phyloP scores from a whole-genome alignment of 2,888 invertebrate species.

The Lepeophtheirus nordmannii region DNA sequence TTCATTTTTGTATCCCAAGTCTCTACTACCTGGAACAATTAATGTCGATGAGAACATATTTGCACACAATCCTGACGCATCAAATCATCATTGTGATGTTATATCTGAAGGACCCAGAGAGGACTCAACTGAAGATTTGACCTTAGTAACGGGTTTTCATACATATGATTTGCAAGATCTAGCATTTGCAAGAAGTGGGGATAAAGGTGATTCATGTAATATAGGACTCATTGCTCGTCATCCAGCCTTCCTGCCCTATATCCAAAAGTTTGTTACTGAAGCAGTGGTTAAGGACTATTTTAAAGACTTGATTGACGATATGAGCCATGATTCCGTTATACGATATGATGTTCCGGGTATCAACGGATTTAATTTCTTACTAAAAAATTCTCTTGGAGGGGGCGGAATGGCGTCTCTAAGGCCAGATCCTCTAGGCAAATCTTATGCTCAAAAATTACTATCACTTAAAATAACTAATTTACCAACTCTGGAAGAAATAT shows the following conservation, averaged over 20 bases:
- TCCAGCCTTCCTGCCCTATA: constrained; percentile 34
- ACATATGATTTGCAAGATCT: constrained; percentile 32
- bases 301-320: constrained; percentile 32
- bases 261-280: constrained; percentile 35
- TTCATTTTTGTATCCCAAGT: constrained; percentile 37
- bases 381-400: constrained; percentile 37
- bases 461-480: constrained; percentile 31
- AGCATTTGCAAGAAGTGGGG: constrained; percentile 39
- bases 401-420: constrained; percentile 39
- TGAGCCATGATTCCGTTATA: constrained; percentile 15
- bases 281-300: constrained; percentile 36
- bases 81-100: not conserved
- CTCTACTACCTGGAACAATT: constrained; percentile 31
- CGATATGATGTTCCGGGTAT: constrained; percentile 39
- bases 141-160: not conserved
- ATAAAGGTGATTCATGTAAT: constrained; percentile 39
- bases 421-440: constrained; percentile 39
- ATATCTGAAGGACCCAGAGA: not conserved
- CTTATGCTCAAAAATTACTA: constrained; percentile 36
- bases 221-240: constrained; percentile 39
- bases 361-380: constrained; percentile 37
- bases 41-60: constrained; percentile 10
- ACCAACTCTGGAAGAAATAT: constrained; percentile 24
- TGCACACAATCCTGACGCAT: not conserved
- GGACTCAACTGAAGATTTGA: constrained; percentile 1